Base-by-base conservation (phyloP, 2,888 invertebrate genomes). In the Cryptus viduatorius region DNA sequence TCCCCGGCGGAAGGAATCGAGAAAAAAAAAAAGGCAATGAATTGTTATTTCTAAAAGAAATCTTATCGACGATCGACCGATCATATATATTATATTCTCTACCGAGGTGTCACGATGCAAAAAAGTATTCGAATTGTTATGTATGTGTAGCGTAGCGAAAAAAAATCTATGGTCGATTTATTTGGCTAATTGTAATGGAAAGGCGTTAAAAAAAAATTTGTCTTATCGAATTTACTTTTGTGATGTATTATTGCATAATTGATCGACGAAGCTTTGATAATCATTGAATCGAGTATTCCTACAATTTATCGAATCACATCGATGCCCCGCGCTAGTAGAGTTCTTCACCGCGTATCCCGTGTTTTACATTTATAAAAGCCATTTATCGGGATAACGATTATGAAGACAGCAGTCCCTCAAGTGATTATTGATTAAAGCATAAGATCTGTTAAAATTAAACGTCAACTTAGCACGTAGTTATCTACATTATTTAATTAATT, bases 401-500 rank as follows among this genome's bases (percentile, higher is more conserved):
- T 76, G 42, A 56, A 53, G 50, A 65, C 46, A 71, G 16, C 72
- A 65, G 50, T 79, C 64, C 69, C 53, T 72, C 53, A 65, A 79
- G 71, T 65, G 44, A 72, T 79, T 79, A 79, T 72, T 16, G 64
- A 79, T 37, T 71, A 53, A 61, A 64, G 53, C 71, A 44, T 65
- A 71, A 72, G 65, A 79, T 65, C 65, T 72, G 72, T 79, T 79
- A 29, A 24, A 67, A 72, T 24, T 37, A 82, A 37, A 73, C 29
- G 37, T 65, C 37, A 69, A 53, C 37, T 48, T 72, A 46, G 64
- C 31, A 65, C 56, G 72, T 85, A 83, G 85, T 86, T 4, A 75
- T 37, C 50, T 56, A 72, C 78, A 83, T 92, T 89, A 91, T 91
- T 91, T 91, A 89, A 90, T 92, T 91, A 12, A 89, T 89, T 86